Evolutionary conservation across 2,113 vertebrate species (phyloP).

Genomic region (Proterorhinus semilunaris): DNA sequence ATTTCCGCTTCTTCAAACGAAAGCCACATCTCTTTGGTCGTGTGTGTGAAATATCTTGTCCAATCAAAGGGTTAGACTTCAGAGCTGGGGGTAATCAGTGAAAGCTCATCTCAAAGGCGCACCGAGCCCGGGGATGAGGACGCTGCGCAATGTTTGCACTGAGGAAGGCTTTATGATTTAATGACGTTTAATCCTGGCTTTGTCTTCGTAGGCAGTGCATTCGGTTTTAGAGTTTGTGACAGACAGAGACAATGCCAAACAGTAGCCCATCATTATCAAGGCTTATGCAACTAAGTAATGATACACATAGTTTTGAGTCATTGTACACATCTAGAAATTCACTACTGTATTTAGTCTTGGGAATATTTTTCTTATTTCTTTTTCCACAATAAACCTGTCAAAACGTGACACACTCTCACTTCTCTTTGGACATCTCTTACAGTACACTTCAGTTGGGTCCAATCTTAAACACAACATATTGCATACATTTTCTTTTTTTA

Average conservation of each 20-base stretch:
- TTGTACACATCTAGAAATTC: not conserved
- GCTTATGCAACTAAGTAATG: not conserved
- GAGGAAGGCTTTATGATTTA: slow-evolving; percentile 4
- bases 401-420: not conserved
- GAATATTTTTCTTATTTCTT: not conserved
- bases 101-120: slow-evolving; percentile 35
- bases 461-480: not conserved
- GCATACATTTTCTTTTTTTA: no score
- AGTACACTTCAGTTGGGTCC: no score
- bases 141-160: slow-evolving; percentile 16
- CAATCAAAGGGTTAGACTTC: slow-evolving; percentile 61
- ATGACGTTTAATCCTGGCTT: slow-evolving; percentile 1
- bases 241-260: not conserved
- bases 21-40: slow-evolving; percentile 25
- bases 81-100: slow-evolving; percentile 52
- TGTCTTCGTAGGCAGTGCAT: not conserved
- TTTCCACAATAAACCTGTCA: not conserved
- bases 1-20: slow-evolving; percentile 52
- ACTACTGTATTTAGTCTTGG: not conserved
- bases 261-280: not conserved
- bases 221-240: not conserved
- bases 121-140: slow-evolving; percentile 56
- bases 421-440: not conserved
- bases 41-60: slow-evolving; percentile 57
- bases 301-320: not conserved